Evolutionary conservation across 2,113 vertebrate species (phyloP), one percentile per base, ranked within the genome.

Genomic region (Eolophus roseicapilla): DNA sequence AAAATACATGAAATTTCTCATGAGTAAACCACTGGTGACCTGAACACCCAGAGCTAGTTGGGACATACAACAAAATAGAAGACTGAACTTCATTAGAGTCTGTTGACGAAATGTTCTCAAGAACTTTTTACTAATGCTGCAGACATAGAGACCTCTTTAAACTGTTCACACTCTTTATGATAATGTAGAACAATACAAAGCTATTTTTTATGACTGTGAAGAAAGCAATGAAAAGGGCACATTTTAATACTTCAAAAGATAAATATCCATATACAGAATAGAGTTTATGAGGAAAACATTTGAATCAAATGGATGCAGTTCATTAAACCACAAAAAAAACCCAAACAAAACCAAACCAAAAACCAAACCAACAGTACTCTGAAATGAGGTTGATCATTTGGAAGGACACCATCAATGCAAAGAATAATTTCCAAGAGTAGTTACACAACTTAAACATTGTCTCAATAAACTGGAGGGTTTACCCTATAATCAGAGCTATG

Each of bases 341-440:
- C 46, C 11, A 11, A 17, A 29, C 37, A 17, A 53, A 53, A 73
- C 35, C 76, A 82, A 27, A 33, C 19, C 8, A n/a, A 57, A 57
- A 21, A 9, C 5, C 55, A 35, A 59, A 35, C 9, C 33, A 33
- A 7, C 31, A 82, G 28, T 28, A 37, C 29, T 49, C 35, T 53
- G 55, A 86, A 93, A 81, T 63, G 27, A 95, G 41, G 49, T 41
- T 74, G 28, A 62, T 70, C 62, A 35, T 83, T 80, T 47, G 29
- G 24, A 82, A 75, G 33, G n/a, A 91, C 67, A 92, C 4, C 18
- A 73, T 80, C 53, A 63, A n/a, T 41, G n/a, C 1, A 0, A 74
- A 90, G 21, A 88, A 70, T 27, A 19, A 77, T 80, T 87, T 82
- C 35, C 29, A 80, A 77, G 21, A 65, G 13, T 28, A 85, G 60